Evolutionary conservation across 1,140 invertebrate genomes (phyloP).

Genomic region (Micrasema longulum): DNA sequence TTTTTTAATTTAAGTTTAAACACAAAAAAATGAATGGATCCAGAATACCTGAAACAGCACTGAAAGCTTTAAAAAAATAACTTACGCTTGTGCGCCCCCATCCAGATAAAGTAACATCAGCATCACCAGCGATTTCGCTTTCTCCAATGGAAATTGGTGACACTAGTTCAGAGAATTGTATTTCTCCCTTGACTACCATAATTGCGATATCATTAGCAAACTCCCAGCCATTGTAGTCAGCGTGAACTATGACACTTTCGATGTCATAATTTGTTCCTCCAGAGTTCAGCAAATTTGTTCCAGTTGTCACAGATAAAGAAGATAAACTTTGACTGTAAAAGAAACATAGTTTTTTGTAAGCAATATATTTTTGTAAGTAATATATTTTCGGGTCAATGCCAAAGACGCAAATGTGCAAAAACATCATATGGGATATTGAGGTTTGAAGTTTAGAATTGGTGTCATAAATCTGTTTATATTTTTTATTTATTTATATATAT

Average conservation of each 20-base stretch:
- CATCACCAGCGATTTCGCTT: constrained; percentile 42
- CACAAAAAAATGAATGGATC: not conserved
- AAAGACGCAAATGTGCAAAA: not conserved
- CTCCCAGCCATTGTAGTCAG: constrained; percentile 57
- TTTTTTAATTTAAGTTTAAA: not conserved
- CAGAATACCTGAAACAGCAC: not conserved
- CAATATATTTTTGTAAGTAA: not conserved
- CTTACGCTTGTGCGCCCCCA: constrained; percentile 67
- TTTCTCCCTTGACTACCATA: constrained; percentile 23
- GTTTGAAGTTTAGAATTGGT: no score
- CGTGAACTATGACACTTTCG: constrained; percentile 56
- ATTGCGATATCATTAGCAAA: constrained; percentile 40
- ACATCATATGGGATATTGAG: no score
- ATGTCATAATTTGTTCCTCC: constrained; percentile 59
- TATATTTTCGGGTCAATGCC: not conserved
- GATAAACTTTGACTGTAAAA: not conserved
- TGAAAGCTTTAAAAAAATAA: not conserved
- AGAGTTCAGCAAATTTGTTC: constrained; percentile 60
- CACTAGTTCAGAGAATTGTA: constrained; percentile 12
- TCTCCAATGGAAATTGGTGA: constrained; percentile 14
- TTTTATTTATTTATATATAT: not conserved
- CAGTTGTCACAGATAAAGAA: constrained; percentile 34
- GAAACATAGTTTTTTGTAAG: not conserved
- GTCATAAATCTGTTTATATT: no score
- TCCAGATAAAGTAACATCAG: constrained; percentile 66